phyloP scores from a whole-genome alignment of 2,888 invertebrate genomes.

The Nesidiocoris tenuis region DNA sequence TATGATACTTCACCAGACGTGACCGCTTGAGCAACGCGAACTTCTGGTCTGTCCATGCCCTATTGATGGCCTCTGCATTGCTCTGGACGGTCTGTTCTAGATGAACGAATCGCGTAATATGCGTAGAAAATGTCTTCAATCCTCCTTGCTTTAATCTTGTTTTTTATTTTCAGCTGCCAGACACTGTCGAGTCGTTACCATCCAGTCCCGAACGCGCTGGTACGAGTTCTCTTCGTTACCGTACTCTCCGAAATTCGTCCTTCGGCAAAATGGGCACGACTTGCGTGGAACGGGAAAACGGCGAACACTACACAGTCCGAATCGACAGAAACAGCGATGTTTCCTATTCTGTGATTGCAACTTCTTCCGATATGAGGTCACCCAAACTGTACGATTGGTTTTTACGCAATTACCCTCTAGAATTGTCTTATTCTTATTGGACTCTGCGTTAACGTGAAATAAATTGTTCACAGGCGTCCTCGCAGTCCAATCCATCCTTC shows the following conservation, averaged over 20 bases:
- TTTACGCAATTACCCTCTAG: background rate
- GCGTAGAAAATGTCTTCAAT: no score
- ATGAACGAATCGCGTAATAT: no score
- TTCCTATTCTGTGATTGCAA: constrained; percentile 16
- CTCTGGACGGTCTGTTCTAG: no score
- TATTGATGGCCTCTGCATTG: no score
- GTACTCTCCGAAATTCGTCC: background rate
- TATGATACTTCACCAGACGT: no score
- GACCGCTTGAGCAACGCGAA: no score
- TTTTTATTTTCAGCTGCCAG: background rate
- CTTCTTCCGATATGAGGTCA: constrained; percentile 12
- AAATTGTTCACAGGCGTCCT: background rate
- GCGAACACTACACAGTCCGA: constrained; percentile 29
- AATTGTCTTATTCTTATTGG: background rate
- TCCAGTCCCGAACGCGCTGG: background rate
- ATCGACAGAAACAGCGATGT: constrained; percentile 28
- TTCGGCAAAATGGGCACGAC: constrained; percentile 27
- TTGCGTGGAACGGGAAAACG: constrained; percentile 32
- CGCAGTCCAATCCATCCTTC: background rate
- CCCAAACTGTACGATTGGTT: background rate
- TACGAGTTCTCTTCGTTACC: background rate
- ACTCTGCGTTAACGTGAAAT: no score
- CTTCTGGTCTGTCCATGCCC: no score
- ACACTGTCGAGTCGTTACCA: background rate
- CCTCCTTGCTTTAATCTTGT: no score